Evolutionary conservation across 2,888 invertebrate species (phyloP).

Genomic region (Tuta absoluta): DNA sequence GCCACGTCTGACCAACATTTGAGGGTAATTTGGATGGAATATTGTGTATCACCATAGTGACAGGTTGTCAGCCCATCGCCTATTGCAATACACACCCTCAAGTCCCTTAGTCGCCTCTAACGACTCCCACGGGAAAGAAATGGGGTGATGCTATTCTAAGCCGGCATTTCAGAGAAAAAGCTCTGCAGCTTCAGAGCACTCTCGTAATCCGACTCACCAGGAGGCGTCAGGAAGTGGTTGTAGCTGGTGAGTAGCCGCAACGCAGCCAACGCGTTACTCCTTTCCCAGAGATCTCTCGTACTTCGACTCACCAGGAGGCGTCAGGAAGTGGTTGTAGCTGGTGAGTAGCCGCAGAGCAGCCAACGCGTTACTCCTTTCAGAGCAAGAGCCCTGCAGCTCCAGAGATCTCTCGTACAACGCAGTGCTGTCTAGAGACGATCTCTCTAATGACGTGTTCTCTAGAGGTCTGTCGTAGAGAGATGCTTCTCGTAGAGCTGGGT

Average conservation of each 20-base stretch:
- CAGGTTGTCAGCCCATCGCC: no score
- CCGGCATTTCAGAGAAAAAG: no score
- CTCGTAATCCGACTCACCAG: constrained; percentile 79
- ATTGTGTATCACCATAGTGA: no score
- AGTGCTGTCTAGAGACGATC: no score
- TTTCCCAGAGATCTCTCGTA: constrained; percentile 51
- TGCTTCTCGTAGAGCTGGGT: constrained; percentile 33
- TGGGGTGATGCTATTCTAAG: no score
- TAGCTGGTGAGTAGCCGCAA: constrained; percentile 84
- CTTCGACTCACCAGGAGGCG: constrained; percentile 79
- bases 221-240: constrained; percentile 83
- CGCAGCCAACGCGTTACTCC: constrained; percentile 80
- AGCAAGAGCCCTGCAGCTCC: constrained; percentile 54
- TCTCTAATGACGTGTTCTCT: constrained; percentile 34
- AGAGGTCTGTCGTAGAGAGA: background rate
- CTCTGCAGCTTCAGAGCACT: no score
- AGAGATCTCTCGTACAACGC: background rate
- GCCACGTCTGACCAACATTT: no score
- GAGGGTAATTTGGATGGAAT: no score
- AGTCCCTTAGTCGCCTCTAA: no score
- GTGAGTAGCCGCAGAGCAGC: constrained; percentile 84
- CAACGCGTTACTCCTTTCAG: constrained; percentile 69
- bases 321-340: constrained; percentile 84
- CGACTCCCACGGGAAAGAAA: no score
- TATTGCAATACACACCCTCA: no score